Percentiles rank a stretch among this genome's conserved stretches.
phyloP scores from a whole-genome alignment of 2,888 invertebrate genomes.

The Seira sanloemensis region DNA sequence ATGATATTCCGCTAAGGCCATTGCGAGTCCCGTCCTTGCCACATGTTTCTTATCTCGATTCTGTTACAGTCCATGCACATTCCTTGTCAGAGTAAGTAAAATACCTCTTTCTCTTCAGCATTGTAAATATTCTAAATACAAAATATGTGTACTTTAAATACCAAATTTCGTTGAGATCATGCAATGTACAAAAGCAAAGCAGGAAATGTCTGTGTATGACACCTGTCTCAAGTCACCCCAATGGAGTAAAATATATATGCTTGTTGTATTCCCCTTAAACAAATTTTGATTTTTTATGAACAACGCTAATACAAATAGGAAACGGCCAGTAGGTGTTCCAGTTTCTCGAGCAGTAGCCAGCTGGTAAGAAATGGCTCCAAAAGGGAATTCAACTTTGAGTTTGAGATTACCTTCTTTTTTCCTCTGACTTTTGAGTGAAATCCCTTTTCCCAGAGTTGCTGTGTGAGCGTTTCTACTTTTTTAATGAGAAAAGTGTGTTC shows the following conservation, averaged over 20 bases:
- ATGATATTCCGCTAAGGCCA: conserved; percentile 83
- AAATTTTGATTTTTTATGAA: neutral
- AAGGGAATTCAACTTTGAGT: no score
- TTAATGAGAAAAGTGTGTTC: no score
- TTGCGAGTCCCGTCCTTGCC: conserved; percentile 80
- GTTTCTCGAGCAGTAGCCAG: neutral
- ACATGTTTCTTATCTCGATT: conserved; percentile 53
- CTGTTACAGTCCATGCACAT: conserved; percentile 35
- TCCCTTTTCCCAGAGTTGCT: neutral
- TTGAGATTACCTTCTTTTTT: no score
- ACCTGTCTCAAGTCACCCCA: neutral
- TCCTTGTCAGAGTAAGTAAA: conserved; percentile 51
- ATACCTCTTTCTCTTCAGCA: conserved; percentile 25
- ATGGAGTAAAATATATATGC: no score
- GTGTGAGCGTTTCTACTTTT: no score
- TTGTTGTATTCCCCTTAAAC: neutral
- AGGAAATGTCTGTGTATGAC: no score
- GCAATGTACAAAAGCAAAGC: no score
- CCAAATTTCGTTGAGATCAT: no score
- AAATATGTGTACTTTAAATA: no score
- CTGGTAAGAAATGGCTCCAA: neutral
- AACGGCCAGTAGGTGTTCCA: neutral
- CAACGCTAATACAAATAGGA: neutral
- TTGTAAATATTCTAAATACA: neutral
- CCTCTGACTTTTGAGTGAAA: neutral